Percentiles rank a stretch among this genome's conserved stretches.
phyloP scores from a whole-genome alignment of 2,888 invertebrate genomes.

The Temnothorax ravouxi region DNA sequence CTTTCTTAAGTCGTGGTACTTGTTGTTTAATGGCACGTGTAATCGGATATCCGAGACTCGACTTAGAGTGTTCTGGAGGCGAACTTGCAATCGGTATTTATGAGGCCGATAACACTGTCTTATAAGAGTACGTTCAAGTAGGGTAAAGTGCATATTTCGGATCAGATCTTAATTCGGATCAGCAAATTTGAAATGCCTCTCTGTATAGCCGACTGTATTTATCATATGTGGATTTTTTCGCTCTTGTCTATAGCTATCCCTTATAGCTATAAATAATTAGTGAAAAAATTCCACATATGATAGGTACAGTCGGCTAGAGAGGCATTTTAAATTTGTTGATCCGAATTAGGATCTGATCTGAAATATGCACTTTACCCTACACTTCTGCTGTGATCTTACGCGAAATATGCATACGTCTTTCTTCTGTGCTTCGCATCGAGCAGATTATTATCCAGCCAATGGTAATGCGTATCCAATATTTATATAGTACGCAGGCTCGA shows the following conservation, averaged over 20 bases:
- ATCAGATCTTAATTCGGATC: no score
- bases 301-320: no score
- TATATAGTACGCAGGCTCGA: neutral
- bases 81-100: conserved; percentile 55
- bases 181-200: no score
- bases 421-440: neutral
- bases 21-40: conserved; percentile 64
- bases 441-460: neutral
- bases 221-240: no score
- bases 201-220: no score
- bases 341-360: no score
- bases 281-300: no score
- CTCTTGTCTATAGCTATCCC: no score
- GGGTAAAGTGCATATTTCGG: no score
- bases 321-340: no score
- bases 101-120: conserved; percentile 16
- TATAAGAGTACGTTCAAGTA: neutral
- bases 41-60: conserved; percentile 60
- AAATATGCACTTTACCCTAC: no score
- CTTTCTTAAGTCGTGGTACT: conserved; percentile 48
- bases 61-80: conserved; percentile 14
- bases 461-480: neutral
- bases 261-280: no score
- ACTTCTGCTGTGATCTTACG: neutral
- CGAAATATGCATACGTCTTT: neutral